Base-by-base conservation (phyloP, 2,113 vertebrate genomes). In the Pelmatolapia mariae region DNA sequence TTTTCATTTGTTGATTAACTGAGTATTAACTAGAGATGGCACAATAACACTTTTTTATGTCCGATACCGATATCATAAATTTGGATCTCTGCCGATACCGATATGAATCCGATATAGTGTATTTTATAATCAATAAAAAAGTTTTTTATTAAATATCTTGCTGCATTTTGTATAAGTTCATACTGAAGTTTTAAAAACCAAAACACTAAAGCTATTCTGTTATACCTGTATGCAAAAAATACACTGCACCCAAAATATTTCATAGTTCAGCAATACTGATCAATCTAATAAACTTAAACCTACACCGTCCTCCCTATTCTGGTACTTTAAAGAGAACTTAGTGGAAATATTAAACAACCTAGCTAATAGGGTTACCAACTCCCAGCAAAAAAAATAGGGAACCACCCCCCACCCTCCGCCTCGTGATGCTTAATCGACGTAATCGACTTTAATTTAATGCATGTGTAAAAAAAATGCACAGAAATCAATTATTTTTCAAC, bases 321-420 rank as follows among this genome's bases (percentile, higher is more conserved):
- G 54, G 0, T 57, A 0, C 26, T 57, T 57, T 26, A 57, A 57
- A 57, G 24, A 57, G 24, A 8, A 57, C 24, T 57, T 0, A 56
- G 6, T 3, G 11, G 53, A 56, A 56, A 24, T 56, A 56, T 0
- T 56, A 26, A 57, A 26, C 12, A 57, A 57, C 54, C 54, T 26
- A 57, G 0, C 54, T 57, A 57, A 26, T 3, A 26, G 1, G 24
- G 54, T 15, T 57, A 24, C 7, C 3, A 26, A 57, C 54, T 57
- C 54, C 24, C 2, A 1, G 54, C 54, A 26, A 57, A 26, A 57
- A 0, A 15, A 26, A 26, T 56, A 26, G 1, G 1, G 12, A 26
- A 56, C 22, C 54, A 26, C 11, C 6, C 10, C 53, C 22, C 0
- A 7, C 12, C 4, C 4, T 56, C 2, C 0, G 1, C 22, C 53